Evolutionary conservation across 2,113 vertebrate species (phyloP).

Genomic region (Anguilla japonica): DNA sequence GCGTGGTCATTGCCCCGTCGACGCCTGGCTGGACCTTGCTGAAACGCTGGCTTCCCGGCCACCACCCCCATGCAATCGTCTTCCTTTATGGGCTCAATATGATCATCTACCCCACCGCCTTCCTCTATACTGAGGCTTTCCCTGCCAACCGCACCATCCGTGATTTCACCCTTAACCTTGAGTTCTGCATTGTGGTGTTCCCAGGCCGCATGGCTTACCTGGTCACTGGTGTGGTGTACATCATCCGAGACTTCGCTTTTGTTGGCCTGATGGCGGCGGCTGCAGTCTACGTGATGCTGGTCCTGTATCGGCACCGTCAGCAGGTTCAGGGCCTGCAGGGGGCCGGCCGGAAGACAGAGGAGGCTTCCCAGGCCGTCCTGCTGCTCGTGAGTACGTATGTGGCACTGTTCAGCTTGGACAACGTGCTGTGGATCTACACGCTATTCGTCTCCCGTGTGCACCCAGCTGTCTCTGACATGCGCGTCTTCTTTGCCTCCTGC

Average conservation of each 20-base stretch:
- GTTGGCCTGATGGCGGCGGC: conserved; percentile 36
- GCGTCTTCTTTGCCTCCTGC: conserved; percentile 44
- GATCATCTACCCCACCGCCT: conserved; percentile 19
- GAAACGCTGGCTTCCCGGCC: conserved; percentile 31
- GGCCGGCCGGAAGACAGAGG: conserved; percentile 1
- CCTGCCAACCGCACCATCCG: conserved; percentile 30
- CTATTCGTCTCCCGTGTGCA: conserved; percentile 34
- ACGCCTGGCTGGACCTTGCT: conserved; percentile 30
- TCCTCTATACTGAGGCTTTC: conserved; percentile 29
- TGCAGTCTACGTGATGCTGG: conserved; percentile 24
- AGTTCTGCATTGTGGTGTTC: conserved; percentile 50
- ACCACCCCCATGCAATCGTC: conserved; percentile 34
- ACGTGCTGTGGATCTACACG: conserved; percentile 40
- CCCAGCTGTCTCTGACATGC: conserved; percentile 25
- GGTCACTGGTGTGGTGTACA: conserved; percentile 38
- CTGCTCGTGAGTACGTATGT: conserved; percentile 33
- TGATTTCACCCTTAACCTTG: conserved; percentile 39
- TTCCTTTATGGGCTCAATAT: conserved; percentile 41
- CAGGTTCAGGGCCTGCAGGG: conserved; percentile 26
- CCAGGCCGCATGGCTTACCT: conserved; percentile 40
- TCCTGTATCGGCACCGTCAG: conserved; percentile 31
- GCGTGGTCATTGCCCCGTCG: conserved; percentile 35
- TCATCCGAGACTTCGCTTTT: conserved; percentile 41
- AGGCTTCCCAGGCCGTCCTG: conserved; percentile 37
- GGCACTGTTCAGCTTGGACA: conserved; percentile 40